Base-by-base conservation (phyloP, 2,113 vertebrate genomes). In the Epinephelus fuscoguttatus region DNA sequence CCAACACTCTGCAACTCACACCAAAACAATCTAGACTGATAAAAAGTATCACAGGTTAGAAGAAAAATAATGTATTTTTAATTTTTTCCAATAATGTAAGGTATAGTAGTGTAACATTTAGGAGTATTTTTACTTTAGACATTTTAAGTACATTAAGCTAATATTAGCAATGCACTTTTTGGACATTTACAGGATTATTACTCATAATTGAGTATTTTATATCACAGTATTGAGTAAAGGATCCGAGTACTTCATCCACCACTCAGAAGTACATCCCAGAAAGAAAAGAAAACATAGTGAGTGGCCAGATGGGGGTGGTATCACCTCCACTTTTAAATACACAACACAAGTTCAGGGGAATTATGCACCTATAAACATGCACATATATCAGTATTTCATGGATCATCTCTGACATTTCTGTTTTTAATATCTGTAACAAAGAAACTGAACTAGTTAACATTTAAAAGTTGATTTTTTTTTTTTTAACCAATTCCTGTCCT, bases 241-340 rank as follows among this genome's bases (percentile, higher is more conserved):
- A 15, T 30, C 47, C 53, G 2, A 63, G n/a, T 18, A 63, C 4
- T 30, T 53, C 1, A 57, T 55, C 15, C 4, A 30, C 5, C 9
- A 23, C 4, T 17, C 17, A 11, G 25, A 40, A 53, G n/a, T 45
- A 50, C 18, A 62, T 40, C 11, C 9, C 53, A 50, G 50, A 60
- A 17, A 15, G 19, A 23, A n/a, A 55, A 63, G 0, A 47, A 15
- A n/a, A 17, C 13, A 18, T 25, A 25, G 5, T 23, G 7, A 40
- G 45, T 68, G 70, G n/a, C 90, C 87, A 89, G 64, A 61, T 61
- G 82, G 68, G 64, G 88, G 80, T 40, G 68, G 82, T 33, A 72
- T 89, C 78, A 67, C 66, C 56, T 55, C 8, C 0, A 14, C 17
- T 70, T 17, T 30, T 63, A 33, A 37, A 6, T 5, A 60, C 1